These are phyloP conservation scores for Oegoconia quadripuncta DNA, from an alignment of 2,888 invertebrate species.

Conservation along the genomic window DNA sequence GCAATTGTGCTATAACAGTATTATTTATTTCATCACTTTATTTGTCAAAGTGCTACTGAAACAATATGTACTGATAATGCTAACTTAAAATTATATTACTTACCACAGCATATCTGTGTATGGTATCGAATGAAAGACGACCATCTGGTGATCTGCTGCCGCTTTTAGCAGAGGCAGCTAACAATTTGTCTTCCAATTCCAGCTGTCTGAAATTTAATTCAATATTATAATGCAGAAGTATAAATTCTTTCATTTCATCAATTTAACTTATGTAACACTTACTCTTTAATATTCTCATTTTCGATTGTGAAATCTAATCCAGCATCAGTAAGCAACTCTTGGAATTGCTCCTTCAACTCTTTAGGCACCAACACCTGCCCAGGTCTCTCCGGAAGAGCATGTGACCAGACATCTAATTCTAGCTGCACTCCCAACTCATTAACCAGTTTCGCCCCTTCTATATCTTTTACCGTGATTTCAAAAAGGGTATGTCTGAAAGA, in stretches of 20 bases:
- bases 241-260: too few relatives aligned
- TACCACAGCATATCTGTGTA: constrained; percentile 31
- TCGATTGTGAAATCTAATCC: constrained; percentile 35
- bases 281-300: constrained; percentile 52
- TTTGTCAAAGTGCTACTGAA: too few relatives aligned
- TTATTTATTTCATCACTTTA: too few relatives aligned
- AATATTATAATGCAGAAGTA: neutral
- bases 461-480: constrained; percentile 25
- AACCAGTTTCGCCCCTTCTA: constrained; percentile 24
- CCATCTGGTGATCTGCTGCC: constrained; percentile 18
- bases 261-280: too few relatives aligned
- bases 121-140: constrained; percentile 26
- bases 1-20: too few relatives aligned
- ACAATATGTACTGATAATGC: too few relatives aligned
- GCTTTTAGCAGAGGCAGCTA: constrained; percentile 18
- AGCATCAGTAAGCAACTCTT: constrained; percentile 28
- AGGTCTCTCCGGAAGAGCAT: constrained; percentile 32
- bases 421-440: constrained; percentile 26
- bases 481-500: constrained; percentile 36
- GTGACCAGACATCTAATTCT: constrained; percentile 43
- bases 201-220: constrained; percentile 18
- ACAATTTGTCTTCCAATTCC: constrained; percentile 26
- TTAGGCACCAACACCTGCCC: constrained; percentile 44
- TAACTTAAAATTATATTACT: too few relatives aligned
- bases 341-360: constrained; percentile 29